Percentiles rank a stretch among this genome's conserved stretches.
phyloP scores from a whole-genome alignment of 64 coral and sea anemone genomes.

The Exaiptasia diaphana region DNA sequence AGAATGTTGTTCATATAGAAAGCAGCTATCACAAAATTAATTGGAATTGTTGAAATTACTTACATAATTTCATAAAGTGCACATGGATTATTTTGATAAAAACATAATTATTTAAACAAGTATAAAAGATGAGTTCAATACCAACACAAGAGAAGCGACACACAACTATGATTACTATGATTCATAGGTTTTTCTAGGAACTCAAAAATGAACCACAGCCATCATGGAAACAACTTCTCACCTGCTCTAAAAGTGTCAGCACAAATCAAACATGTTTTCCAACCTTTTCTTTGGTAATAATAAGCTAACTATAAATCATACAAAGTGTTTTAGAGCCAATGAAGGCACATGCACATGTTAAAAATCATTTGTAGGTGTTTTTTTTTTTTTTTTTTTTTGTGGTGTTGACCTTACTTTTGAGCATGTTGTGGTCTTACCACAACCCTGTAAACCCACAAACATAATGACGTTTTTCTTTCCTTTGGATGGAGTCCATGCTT shows the following conservation, averaged over 20 bases:
- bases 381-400: background rate
- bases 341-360: too few relatives aligned
- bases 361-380: background rate
- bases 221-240: too few relatives aligned
- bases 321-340: too few relatives aligned
- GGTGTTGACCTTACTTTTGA: slow-evolving; percentile 58
- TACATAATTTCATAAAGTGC: background rate
- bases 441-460: slow-evolving; percentile 99
- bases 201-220: too few relatives aligned
- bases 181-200: too few relatives aligned
- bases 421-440: slow-evolving; percentile 98
- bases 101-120: too few relatives aligned
- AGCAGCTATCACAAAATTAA: background rate
- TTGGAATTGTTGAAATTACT: background rate
- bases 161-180: too few relatives aligned
- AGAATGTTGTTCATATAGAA: background rate
- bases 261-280: slow-evolving; percentile 97
- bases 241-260: slow-evolving; percentile 99
- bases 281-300: slow-evolving; percentile 94
- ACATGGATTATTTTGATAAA: too few relatives aligned
- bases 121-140: too few relatives aligned
- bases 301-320: slow-evolving; percentile 72
- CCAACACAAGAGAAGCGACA: too few relatives aligned
- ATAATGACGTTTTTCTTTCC: slow-evolving; percentile 95
- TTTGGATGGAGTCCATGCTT: slow-evolving; percentile 89